Conservation (phyloP, 2,888 invertebrate genomes). For the Zygothrica quintamaculata region DNA sequence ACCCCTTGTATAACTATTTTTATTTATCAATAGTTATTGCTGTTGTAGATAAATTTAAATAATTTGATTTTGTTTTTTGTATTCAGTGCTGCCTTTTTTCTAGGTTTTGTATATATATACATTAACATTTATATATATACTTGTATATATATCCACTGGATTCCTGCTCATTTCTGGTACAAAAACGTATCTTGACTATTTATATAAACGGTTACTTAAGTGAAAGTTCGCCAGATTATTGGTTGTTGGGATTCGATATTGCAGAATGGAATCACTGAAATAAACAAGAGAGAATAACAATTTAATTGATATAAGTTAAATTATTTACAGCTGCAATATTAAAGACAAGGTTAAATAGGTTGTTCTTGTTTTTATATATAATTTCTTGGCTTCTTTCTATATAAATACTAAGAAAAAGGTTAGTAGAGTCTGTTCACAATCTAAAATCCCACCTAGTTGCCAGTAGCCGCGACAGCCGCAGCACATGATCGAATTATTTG, state of each 20-base stretch:
- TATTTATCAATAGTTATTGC: conserved; percentile 36
- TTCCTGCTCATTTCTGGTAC: conserved; percentile 61
- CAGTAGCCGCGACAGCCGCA: too few species aligned
- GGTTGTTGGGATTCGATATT: conserved; percentile 70
- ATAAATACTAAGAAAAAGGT: too few species aligned
- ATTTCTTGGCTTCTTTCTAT: too few species aligned
- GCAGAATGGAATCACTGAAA: conserved; percentile 75
- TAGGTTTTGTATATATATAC: conserved; percentile 15
- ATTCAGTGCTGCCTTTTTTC: conserved; percentile 45
- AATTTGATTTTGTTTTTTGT: too few species aligned
- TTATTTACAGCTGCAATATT: neutral
- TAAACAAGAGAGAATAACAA: conserved; percentile 24
- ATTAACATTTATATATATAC: conserved; percentile 4
- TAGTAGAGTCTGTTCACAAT: conserved; percentile 25
- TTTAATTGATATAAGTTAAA: conserved; percentile 28
- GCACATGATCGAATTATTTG: conserved; percentile 70
- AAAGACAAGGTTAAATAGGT: neutral
- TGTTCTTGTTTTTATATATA: too few species aligned
- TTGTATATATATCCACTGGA: conserved; percentile 38
- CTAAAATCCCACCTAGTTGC: conserved; percentile 26
- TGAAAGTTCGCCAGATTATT: conserved; percentile 67
- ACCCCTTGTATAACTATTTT: conserved; percentile 13
- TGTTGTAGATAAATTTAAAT: conserved; percentile 43
- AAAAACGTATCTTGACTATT: conserved; percentile 59
- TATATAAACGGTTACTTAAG: conserved; percentile 59